Evolutionary conservation across 2,113 vertebrate genomes (phyloP), one percentile per base, ranked within the genome.

Genomic region (Tragelaphus imberbis): DNA sequence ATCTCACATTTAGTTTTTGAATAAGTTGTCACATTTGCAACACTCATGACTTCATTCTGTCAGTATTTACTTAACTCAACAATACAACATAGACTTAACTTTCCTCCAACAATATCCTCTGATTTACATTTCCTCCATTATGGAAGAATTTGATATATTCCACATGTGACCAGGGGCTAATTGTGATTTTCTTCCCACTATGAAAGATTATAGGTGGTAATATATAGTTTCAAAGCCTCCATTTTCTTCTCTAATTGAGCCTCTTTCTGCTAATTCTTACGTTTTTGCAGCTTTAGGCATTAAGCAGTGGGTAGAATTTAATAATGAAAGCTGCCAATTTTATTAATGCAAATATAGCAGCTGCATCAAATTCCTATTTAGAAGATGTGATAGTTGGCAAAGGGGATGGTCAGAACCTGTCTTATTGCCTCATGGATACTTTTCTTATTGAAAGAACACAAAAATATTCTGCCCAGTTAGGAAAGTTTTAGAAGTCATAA

Each of bases 241-340:
- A 81, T 93, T 96, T 97, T 94, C 53, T 93, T 55, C 68, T 92
- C 88, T 96, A 93, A 96, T 88, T 97, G 25, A 96, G 47, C 16
- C 5, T 88, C 61, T 91, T 95, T 71, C 61, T 96, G 80, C 21
- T 95, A 94, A 96, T 96, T 92, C 33, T 95, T 47, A 49, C 93
- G 59, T 53, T 90, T 97, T 94, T 95, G 12, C 47, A 92, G 71
- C 92, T 97, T 85, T 56, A 59, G 80, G 58, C 93, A 95, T 79
- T 90, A 96, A 92, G 13, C 88, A 92, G 80, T 94, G 90, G 84
- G 51, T 92, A 53, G 33, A 97, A 96, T 94, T 92, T 97, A 97
- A 97, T 84, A 84, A 95, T 92, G 16, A 96, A 96, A 90, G 28
- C 61, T 94, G 47, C 84, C 96, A 75, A 88, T 97, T 63, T 97